Conservation (phyloP, 2,797 vertebrate genomes). For the Enteromius mattozi region DNA sequence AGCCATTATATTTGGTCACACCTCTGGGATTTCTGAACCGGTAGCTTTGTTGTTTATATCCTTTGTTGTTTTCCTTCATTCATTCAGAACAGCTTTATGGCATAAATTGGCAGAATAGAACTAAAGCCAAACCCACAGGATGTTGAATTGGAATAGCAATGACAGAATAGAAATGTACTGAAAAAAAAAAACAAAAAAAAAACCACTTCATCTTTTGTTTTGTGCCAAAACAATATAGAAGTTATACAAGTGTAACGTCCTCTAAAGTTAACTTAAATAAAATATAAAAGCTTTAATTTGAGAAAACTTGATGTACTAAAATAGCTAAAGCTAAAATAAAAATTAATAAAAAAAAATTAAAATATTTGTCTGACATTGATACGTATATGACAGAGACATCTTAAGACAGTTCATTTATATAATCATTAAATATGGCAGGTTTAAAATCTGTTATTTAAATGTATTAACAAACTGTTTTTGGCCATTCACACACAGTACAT, state of each 20-base stretch:
- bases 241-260: not conserved
- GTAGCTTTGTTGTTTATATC: conserved; percentile 22
- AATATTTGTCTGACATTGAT: too few species aligned
- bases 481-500: not conserved
- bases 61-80: conserved; percentile 14
- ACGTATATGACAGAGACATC: not conserved
- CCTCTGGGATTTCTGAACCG: conserved; percentile 22
- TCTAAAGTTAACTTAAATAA: not conserved
- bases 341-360: not conserved
- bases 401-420: not conserved
- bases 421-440: not conserved
- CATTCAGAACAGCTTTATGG: not conserved
- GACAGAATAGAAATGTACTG: not conserved
- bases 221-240: not conserved
- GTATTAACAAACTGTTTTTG: not conserved
- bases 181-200: not conserved
- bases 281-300: too few species aligned
- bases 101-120: not conserved
- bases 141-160: not conserved
- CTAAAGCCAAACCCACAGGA: not conserved
- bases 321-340: not conserved
- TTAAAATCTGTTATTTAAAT: not conserved
- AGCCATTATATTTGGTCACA: conserved; percentile 3
- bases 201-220: not conserved
- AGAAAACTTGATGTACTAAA: not conserved